Conservation (phyloP, 2,888 invertebrate species). For the Nineta flava region DNA sequence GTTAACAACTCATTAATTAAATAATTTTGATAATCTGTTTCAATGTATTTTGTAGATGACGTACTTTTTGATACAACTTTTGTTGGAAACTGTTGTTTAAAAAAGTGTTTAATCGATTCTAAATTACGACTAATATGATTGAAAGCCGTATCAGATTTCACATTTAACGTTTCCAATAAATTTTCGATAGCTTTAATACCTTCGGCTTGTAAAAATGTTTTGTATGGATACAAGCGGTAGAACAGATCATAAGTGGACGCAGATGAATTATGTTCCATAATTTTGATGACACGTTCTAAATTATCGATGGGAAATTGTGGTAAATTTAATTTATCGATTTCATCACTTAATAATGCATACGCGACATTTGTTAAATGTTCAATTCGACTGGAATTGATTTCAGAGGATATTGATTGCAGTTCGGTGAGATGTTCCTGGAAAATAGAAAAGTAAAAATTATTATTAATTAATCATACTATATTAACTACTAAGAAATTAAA, state of each 20-base stretch:
- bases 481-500: too few relatives aligned
- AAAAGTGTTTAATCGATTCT: constrained; percentile 1
- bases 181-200: constrained; percentile 54
- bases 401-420: constrained; percentile 33
- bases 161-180: constrained; percentile 47
- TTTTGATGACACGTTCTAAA: constrained; percentile 43
- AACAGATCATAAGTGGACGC: constrained; percentile 52
- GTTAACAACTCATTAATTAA: constrained; percentile 62
- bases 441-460: too few relatives aligned
- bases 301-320: constrained; percentile 87
- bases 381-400: constrained; percentile 35
- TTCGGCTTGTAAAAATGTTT: constrained; percentile 61
- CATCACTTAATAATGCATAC: constrained; percentile 62
- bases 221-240: constrained; percentile 69
- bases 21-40: constrained; percentile 64
- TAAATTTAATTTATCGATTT: constrained; percentile 51
- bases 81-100: not conserved
- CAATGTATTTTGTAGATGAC: constrained; percentile 31
- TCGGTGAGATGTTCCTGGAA: constrained; percentile 38
- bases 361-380: constrained; percentile 59
- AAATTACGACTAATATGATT: constrained; percentile 1
- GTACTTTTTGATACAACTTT: constrained; percentile 6
- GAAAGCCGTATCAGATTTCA: constrained; percentile 15
- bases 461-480: too few relatives aligned
- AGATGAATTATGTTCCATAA: constrained; percentile 53